These are phyloP conservation scores for Zaprionus taronus DNA, from an alignment of 1,140 invertebrate species.

Conservation along the genomic window DNA sequence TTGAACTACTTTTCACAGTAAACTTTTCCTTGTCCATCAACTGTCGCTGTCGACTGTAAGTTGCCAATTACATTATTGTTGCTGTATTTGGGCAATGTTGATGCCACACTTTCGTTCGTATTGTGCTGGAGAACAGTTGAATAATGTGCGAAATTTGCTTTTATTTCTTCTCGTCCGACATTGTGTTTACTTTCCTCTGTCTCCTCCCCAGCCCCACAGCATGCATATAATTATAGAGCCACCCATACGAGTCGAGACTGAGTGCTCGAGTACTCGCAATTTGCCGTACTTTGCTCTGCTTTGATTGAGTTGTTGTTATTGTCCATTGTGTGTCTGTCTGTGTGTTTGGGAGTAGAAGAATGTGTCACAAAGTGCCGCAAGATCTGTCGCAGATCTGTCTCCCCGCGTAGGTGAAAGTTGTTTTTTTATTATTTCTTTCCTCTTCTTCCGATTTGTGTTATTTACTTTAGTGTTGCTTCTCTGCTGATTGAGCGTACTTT, in stretches of 20 bases:
- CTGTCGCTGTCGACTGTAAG: conserved; percentile 31
- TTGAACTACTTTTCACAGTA: conserved; percentile 36
- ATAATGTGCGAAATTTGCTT: conserved; percentile 56
- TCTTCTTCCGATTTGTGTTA: neutral
- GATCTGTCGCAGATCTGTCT: conserved; percentile 33
- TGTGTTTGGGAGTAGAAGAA: conserved; percentile 7
- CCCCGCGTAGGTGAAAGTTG: conserved; percentile 49
- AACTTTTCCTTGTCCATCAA: conserved; percentile 51
- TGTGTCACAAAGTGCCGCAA: conserved; percentile 44
- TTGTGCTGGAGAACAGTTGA: conserved; percentile 46
- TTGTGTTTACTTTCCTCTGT: conserved; percentile 39
- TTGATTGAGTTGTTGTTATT: conserved; percentile 45
- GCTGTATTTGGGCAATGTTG: conserved; percentile 24
- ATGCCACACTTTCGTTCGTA: conserved; percentile 54
- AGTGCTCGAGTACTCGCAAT: conserved; percentile 15
- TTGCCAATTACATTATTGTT: conserved; percentile 32
- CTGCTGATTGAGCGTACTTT: conserved; percentile 16
- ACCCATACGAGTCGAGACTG: conserved; percentile 20
- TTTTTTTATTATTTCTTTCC: conserved; percentile 10
- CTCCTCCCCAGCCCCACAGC: neutral
- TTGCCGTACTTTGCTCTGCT: conserved; percentile 20
- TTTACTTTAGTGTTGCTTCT: neutral
- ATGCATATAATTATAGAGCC: conserved; percentile 49
- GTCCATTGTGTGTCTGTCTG: conserved; percentile 12
- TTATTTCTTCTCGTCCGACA: conserved; percentile 40